Base-by-base conservation (phyloP, 2,888 invertebrate species). In the Polylopha cassiicola region DNA sequence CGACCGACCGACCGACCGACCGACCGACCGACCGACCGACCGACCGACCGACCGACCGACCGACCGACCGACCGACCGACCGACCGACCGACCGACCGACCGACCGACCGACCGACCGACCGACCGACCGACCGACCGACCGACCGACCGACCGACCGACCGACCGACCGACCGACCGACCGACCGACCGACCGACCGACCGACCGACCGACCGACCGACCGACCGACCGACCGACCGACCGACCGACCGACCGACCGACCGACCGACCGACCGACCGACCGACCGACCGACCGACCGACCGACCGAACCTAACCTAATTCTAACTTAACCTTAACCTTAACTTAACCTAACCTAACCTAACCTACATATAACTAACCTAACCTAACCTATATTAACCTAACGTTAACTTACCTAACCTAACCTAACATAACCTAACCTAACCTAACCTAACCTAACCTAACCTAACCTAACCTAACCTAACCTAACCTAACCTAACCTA, bases 321-420 rank as follows among this genome's bases (percentile, higher is more conserved):
- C 39, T 39, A 39, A 39, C 39, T 33, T 39, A 39, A 39, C 39
- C 39, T 39, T 33, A 39, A n/a, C n/a, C 39, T 33, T 33, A 39
- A 39, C 39, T 33, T 39, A 39, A 39, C 39, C 37, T 37, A 37
- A 37, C 39, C 39, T 39, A 39, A 39, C 39, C 39, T 39, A 39
- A 39, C 39, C 36, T 26, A n/a, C 7, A 2, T 7, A 3, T 6
- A 24, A 4, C 13, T 13, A 24, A n/a, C 24, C 13, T 13, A 11
- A 13, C 6, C 13, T 8, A 13, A 13, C 24, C 24, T 13, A 24
- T 6, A 11, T 14, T 13, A 24, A 24, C 24, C 24, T 24, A 24
- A 24, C 24, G 13, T 24, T 13, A 24, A 11, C 24, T 24, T 13
- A 24, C 24, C 24, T 24, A 24, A 24, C 24, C 24, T 24, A 24